A percentile compares a stretch with the other conserved stretches of the same genome.
phyloP scores from a whole-genome alignment of 2,888 invertebrate genomes.

The Conomelus anceps region DNA sequence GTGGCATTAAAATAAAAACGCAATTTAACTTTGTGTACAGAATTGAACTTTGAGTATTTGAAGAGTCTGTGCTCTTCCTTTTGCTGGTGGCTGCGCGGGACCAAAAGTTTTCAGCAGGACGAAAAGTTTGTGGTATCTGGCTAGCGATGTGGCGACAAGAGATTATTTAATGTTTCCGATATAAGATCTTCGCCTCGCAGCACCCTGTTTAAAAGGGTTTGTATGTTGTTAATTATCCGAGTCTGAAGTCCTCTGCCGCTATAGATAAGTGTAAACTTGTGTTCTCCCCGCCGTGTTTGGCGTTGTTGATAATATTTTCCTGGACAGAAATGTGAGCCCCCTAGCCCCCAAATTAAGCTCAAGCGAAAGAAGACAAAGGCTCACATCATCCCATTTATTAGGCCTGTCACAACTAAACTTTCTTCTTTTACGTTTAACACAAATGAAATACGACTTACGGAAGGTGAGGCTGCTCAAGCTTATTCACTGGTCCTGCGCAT shows the following conservation, averaged over 20 bases:
- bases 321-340: slow-evolving; percentile 11
- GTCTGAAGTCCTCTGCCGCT: slow-evolving; percentile 10
- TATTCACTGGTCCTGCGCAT: too few species aligned
- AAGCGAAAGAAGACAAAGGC: background rate
- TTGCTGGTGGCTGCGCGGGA: too few species aligned
- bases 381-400: slow-evolving; percentile 10
- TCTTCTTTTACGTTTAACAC: slow-evolving; percentile 3
- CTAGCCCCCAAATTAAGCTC: background rate
- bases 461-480: background rate
- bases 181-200: slow-evolving; percentile 18
- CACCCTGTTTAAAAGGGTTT: slow-evolving; percentile 20
- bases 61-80: background rate
- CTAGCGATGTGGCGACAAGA: slow-evolving; percentile 14
- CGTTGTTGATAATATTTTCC: slow-evolving; percentile 10
- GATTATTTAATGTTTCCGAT: slow-evolving; percentile 22
- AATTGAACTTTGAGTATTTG: background rate
- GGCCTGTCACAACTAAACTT: slow-evolving; percentile 4
- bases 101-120: background rate
- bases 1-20: background rate
- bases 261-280: slow-evolving; percentile 22
- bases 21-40: background rate
- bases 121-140: background rate
- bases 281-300: slow-evolving; percentile 9
- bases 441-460: slow-evolving; percentile 5
- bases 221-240: slow-evolving; percentile 19